phyloP scores from a whole-genome alignment of 2,113 vertebrate genomes.

The Thalassarche chlororhynchos region DNA sequence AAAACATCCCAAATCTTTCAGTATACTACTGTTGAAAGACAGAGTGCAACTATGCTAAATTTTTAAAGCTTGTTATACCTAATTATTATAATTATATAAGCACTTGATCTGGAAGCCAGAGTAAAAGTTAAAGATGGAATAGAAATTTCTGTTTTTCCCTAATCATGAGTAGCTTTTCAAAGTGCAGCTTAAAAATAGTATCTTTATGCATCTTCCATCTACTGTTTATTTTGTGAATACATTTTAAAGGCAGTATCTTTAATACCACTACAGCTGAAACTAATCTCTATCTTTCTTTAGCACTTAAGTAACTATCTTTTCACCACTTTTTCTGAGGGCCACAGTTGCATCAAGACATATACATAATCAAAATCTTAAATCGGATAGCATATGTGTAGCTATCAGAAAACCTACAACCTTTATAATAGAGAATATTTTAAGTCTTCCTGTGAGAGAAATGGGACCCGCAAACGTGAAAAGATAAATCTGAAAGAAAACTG shows the following conservation, averaged over 20 bases:
- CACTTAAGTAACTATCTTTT: neutral
- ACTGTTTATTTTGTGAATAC: neutral
- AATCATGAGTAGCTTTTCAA: neutral
- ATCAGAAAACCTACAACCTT: neutral
- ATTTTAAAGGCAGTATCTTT: neutral
- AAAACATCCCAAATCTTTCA: neutral
- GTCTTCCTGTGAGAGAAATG: neutral
- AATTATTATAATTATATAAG: neutral
- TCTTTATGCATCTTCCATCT: neutral
- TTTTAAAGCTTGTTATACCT: neutral
- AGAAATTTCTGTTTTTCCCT: neutral
- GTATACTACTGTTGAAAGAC: neutral
- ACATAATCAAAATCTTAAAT: neutral
- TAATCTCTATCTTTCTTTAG: neutral
- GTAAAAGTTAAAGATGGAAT: neutral
- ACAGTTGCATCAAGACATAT: neutral
- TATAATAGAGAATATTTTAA: neutral
- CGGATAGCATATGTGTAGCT: neutral
- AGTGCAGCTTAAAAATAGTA: neutral
- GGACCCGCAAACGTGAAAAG: neutral
- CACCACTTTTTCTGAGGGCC: neutral
- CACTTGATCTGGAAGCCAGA: neutral
- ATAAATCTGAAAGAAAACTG: neutral
- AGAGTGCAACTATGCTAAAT: neutral
- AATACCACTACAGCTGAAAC: neutral